Evolutionary conservation across 2,797 vertebrate species (phyloP).

Genomic region (Gadopsis bispinosus): DNA sequence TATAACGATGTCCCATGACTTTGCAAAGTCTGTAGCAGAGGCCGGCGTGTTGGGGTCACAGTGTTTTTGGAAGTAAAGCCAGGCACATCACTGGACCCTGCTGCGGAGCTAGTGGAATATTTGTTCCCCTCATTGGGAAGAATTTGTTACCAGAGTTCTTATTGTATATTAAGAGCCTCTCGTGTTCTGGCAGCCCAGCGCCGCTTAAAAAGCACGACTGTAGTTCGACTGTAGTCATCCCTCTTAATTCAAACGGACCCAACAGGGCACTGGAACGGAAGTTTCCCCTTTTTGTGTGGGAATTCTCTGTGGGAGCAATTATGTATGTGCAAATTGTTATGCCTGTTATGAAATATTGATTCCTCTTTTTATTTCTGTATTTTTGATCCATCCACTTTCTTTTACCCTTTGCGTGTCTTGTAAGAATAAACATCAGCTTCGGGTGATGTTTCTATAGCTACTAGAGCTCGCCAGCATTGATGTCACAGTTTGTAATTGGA

Average conservation of each 20-base stretch:
- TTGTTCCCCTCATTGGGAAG: constrained; percentile 9
- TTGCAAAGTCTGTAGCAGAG: background rate
- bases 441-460: constrained; percentile 15
- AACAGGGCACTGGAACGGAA: constrained; percentile 32
- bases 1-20: background rate
- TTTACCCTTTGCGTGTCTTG: background rate
- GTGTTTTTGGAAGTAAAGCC: constrained; percentile 28
- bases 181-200: constrained; percentile 28
- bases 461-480: constrained; percentile 19
- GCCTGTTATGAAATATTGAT: constrained; percentile 69
- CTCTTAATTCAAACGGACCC: constrained; percentile 52
- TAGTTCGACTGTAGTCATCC: constrained; percentile 22
- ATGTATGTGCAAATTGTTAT: constrained; percentile 50
- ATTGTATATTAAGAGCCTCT: constrained; percentile 32
- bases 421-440: constrained; percentile 9
- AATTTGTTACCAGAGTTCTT: constrained; percentile 6
- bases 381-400: constrained; percentile 35
- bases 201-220: constrained; percentile 41
- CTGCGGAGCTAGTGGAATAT: constrained; percentile 26
- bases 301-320: constrained; percentile 72
- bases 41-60: background rate
- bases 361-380: constrained; percentile 32
- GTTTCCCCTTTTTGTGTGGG: constrained; percentile 39
- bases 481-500: constrained; percentile 24
- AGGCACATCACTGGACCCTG: constrained; percentile 6